Percentiles rank a stretch among this genome's conserved stretches.
Conservation (phyloP, 2,797 vertebrate genomes). For the Florisuga fusca region DNA sequence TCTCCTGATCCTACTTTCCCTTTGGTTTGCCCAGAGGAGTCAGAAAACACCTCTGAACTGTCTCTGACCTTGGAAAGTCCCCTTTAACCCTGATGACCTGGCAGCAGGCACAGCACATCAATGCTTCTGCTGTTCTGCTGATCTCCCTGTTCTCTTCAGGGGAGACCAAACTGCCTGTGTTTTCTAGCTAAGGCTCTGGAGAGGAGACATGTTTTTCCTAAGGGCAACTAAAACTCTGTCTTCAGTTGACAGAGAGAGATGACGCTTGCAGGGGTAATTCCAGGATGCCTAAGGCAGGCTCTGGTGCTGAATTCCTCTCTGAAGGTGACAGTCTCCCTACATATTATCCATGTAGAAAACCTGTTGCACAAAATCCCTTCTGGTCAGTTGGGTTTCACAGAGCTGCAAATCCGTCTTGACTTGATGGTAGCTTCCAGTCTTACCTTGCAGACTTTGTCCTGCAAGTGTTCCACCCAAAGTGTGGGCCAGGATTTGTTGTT, state of each 20-base stretch:
- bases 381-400: not conserved
- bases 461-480: not conserved
- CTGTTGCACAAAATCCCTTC: not conserved
- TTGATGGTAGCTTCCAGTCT: not conserved
- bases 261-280: not conserved
- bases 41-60: slow-evolving; percentile 9
- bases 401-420: not conserved
- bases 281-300: not conserved
- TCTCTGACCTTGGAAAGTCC: slow-evolving; percentile 18
- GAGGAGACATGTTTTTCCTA: not conserved
- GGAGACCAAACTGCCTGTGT: fast-evolving
- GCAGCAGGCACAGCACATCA: not conserved
- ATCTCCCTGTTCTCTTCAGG: not conserved
- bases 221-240: not conserved
- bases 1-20: not conserved
- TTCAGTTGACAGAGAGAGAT: not conserved
- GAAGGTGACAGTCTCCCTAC: not conserved
- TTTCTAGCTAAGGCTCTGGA: not conserved
- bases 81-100: not conserved
- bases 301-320: not conserved
- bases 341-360: not conserved
- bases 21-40: not conserved
- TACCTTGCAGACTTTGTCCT: not conserved
- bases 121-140: not conserved
- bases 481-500: not conserved